Conservation (phyloP, 2,888 invertebrate species). For the Phaonia tiefii region DNA sequence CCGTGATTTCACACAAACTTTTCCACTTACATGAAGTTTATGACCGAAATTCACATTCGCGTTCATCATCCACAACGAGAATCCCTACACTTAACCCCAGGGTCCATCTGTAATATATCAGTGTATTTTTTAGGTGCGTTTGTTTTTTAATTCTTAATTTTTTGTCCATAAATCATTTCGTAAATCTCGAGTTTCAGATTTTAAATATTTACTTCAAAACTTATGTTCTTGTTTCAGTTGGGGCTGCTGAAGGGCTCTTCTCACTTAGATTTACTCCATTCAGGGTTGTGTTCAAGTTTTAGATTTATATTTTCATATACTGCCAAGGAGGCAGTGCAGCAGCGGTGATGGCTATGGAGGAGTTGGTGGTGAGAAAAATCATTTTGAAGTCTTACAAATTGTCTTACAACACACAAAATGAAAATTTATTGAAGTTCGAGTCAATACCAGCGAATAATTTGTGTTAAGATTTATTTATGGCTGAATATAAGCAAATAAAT, state of each 20-base stretch:
- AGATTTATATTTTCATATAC: not conserved
- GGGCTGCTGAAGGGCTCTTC: constrained; percentile 2
- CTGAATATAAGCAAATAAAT: constrained; percentile 58
- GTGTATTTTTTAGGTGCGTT: too few relatives aligned
- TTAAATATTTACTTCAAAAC: constrained; percentile 25
- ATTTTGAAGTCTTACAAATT: constrained; percentile 59
- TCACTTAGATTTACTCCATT: constrained; percentile 1
- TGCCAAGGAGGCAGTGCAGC: not conserved
- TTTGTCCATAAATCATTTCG: constrained; percentile 39
- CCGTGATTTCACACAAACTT: too few relatives aligned
- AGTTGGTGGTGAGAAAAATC: not conserved
- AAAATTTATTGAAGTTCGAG: constrained; percentile 67
- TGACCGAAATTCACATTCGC: too few relatives aligned
- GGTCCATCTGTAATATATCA: too few relatives aligned
- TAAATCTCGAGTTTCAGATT: constrained; percentile 37
- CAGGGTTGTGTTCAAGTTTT: constrained; percentile 6
- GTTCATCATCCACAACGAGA: too few relatives aligned
- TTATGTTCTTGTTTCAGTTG: not conserved
- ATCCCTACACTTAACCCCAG: too few relatives aligned
- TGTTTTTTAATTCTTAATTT: too few relatives aligned
- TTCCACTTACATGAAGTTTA: too few relatives aligned
- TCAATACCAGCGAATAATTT: constrained; percentile 66
- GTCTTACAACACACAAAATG: constrained; percentile 59
- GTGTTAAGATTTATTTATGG: constrained; percentile 53
- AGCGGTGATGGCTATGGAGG: not conserved